These are phyloP conservation scores for Acromyrmex charruanus DNA, from an alignment of 1,140 invertebrate genomes.

Conservation along the genomic window DNA sequence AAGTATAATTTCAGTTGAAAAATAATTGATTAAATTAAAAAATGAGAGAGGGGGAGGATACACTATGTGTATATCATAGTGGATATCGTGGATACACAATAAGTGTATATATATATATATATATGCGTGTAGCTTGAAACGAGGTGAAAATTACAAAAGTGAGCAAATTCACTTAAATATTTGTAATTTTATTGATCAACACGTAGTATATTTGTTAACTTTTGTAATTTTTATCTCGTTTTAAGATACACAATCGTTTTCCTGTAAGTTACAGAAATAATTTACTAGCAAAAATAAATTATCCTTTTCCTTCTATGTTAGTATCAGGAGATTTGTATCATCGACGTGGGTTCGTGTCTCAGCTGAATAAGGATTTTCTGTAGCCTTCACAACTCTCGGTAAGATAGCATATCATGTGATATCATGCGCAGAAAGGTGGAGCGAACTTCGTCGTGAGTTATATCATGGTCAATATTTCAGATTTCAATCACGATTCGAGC, in stretches of 20 bases:
- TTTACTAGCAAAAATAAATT: neutral
- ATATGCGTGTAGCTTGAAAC: no score
- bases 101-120: no score
- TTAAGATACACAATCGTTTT: no score
- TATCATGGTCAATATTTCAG: slow-evolving; percentile 29
- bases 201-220: no score
- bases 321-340: neutral
- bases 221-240: no score
- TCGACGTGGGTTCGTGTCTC: neutral
- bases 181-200: no score
- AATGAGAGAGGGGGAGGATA: neutral
- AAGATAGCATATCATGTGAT: no score
- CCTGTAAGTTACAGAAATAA: neutral
- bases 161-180: no score
- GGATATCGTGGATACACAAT: no score
- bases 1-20: neutral
- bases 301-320: neutral
- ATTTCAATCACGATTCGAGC: neutral
- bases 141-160: no score
- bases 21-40: neutral
- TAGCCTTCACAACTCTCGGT: neutral
- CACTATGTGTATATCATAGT: no score
- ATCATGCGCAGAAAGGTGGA: neutral
- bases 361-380: neutral
- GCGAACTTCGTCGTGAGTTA: neutral